phyloP scores from a whole-genome alignment of 2,888 invertebrate genomes.

The Drosophila mercatorum region DNA sequence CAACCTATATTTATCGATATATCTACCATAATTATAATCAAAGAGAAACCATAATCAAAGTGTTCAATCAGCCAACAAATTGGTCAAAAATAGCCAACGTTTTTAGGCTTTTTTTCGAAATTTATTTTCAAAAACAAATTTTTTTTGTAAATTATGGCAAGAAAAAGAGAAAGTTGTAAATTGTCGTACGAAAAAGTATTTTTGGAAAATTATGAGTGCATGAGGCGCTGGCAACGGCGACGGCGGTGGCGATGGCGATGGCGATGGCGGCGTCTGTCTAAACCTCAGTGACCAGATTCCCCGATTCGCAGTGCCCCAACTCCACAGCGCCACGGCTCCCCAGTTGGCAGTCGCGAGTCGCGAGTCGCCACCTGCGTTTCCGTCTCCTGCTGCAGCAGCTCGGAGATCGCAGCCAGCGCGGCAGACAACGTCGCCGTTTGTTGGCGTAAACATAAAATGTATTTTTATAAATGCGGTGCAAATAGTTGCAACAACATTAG shows the following conservation, averaged over 20 bases:
- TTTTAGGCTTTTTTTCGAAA: conserved; percentile 15
- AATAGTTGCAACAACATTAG: conserved; percentile 69
- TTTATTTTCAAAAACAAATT: conserved; percentile 20
- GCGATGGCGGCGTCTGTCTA: conserved; percentile 39
- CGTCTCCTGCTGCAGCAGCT: conserved; percentile 37
- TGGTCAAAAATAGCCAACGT: neutral
- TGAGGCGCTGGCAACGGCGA: conserved; percentile 45
- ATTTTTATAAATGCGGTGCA: conserved; percentile 73
- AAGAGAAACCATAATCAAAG: neutral
- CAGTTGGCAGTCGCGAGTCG: conserved; percentile 5
- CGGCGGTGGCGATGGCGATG: neutral
- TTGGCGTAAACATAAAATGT: conserved; percentile 80
- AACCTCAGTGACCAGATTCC: conserved; percentile 22
- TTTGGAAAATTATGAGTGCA: conserved; percentile 78
- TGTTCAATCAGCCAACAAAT: neutral
- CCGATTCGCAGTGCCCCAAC: conserved; percentile 1
- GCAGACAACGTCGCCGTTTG: conserved; percentile 58
- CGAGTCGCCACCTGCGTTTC: conserved; percentile 54
- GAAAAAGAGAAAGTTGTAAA: conserved; percentile 53
- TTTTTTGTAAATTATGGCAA: conserved; percentile 60
- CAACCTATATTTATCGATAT: neutral
- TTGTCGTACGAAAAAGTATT: conserved; percentile 69
- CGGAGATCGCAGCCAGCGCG: conserved; percentile 49
- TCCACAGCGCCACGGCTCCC: neutral
- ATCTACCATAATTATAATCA: neutral